Percentiles rank a stretch among this genome's conserved stretches.
Conservation (phyloP, 2,797 vertebrate species). For the Peromyscus attwateri region DNA sequence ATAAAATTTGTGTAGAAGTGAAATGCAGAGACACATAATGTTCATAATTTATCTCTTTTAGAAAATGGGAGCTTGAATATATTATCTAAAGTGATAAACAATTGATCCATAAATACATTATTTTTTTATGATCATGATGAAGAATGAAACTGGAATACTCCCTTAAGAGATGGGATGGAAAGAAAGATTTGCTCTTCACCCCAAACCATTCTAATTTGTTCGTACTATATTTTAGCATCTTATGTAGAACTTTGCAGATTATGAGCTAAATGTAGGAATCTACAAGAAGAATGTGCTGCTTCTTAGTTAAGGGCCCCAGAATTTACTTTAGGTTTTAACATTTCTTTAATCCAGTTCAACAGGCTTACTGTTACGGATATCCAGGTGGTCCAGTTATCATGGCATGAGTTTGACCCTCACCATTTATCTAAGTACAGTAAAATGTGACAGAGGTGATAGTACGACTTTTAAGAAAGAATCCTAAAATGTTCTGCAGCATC, state of each 20-base stretch:
- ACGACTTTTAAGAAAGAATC: background rate
- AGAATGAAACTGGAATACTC: background rate
- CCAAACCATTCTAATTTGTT: background rate
- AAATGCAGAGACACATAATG: background rate
- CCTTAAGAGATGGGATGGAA: background rate
- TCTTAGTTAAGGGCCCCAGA: background rate
- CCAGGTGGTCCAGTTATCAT: accelerated
- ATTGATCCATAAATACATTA: background rate
- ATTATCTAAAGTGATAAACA: slow-evolving; percentile 22
- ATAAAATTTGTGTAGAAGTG: slow-evolving; percentile 6
- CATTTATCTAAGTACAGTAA: background rate
- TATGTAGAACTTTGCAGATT: background rate
- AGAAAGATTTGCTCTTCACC: background rate
- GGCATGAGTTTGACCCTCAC: background rate
- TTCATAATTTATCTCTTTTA: slow-evolving; percentile 17
- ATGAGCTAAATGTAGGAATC: background rate
- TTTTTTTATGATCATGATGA: slow-evolving; percentile 32
- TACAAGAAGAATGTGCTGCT: background rate
- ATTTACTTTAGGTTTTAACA: background rate
- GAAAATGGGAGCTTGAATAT: background rate
- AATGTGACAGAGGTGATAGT: background rate
- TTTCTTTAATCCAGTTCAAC: background rate
- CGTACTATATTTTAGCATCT: background rate
- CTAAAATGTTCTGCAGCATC: background rate
- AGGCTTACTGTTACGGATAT: no score